Evolutionary conservation across 2,113 vertebrate species (phyloP), one percentile per base, ranked within the genome.

Genomic region (Spheniscus mendiculus): DNA sequence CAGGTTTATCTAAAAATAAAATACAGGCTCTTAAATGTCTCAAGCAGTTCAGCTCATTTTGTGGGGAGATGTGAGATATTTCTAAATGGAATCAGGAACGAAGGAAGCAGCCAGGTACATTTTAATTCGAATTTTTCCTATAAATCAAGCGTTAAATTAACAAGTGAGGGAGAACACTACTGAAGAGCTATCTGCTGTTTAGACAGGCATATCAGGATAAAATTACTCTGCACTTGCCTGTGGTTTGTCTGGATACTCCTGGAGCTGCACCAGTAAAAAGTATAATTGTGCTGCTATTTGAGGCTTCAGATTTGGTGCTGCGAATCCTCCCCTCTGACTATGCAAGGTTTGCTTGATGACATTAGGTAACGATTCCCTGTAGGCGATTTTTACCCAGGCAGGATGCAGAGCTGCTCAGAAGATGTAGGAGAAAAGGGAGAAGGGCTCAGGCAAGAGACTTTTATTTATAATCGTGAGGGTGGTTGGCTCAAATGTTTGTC

Each of bases 131-230:
- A 95, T 96, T 97, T 97, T 96, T 97, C 82, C 78, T 85, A 47
- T 94, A 97, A 70, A 96, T 83, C 89, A 97, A 96, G 89, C 89
- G 58, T 97, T 97, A 96, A 97, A 97, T 97, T 96, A 95, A 93
- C 93, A 90, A 90, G 78, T 0, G 32, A 77, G 78, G 71, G 74
- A 90, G 89, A 97, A 91, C 62, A 63, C 38, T 79, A 11, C 78
- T 32, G 91, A 94, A 55, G 94, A 96, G 62, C 61, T 88, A 26
- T 76, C 91, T 85, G 91, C 59, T 44, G 91, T 90, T 95, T 97
- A 96, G 89, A 94, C 58, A 95, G 94, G 93, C 94, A 95, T 91
- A 95, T 80, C 96, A 93, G 87, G 94, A 94, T 90, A 88, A 96
- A 96, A 96, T 96, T 93, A 67, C 78, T 81, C 84, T 70, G 45